Percentiles rank a stretch among this genome's conserved stretches.
phyloP scores from a whole-genome alignment of 53 echinoderm and acorn worm genomes.

The Paelopatides confundens region DNA sequence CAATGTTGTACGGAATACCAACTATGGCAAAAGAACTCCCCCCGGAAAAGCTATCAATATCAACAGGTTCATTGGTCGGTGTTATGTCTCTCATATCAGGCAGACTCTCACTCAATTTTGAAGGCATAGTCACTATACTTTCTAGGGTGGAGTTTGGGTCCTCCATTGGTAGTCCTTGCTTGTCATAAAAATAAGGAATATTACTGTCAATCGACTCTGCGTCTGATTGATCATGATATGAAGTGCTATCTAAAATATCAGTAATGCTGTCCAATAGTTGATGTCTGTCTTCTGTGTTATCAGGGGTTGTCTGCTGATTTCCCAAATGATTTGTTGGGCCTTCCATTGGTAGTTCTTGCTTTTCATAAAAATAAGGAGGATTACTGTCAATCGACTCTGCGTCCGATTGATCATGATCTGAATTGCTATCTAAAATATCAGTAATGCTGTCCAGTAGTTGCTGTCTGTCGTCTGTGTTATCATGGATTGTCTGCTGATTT shows the following conservation, averaged over 20 bases:
- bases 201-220: slow-evolving; percentile 24
- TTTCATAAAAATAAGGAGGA: background rate
- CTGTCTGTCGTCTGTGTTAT: background rate
- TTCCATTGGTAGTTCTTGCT: background rate
- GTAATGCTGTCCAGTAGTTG: background rate
- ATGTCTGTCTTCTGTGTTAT: background rate
- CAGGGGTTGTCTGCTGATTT: background rate
- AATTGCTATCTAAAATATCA: background rate
- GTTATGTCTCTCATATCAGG: background rate
- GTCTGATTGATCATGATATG: background rate
- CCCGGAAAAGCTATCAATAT: background rate
- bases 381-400: slow-evolving; percentile 24
- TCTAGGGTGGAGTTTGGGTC: background rate
- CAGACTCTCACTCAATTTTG: background rate
- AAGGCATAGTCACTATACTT: too few relatives aligned
- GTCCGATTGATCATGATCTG: background rate
- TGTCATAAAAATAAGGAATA: background rate
- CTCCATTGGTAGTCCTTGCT: background rate
- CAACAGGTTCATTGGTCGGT: background rate
- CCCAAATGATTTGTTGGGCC: too few relatives aligned
- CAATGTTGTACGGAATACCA: background rate
- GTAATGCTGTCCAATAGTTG: background rate
- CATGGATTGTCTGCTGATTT: background rate
- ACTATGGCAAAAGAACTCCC: slow-evolving; percentile 14
- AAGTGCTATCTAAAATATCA: background rate